These are phyloP conservation scores for Coregonus clupeaformis DNA, from an alignment of 2,113 vertebrate genomes.

Conservation along the genomic window DNA sequence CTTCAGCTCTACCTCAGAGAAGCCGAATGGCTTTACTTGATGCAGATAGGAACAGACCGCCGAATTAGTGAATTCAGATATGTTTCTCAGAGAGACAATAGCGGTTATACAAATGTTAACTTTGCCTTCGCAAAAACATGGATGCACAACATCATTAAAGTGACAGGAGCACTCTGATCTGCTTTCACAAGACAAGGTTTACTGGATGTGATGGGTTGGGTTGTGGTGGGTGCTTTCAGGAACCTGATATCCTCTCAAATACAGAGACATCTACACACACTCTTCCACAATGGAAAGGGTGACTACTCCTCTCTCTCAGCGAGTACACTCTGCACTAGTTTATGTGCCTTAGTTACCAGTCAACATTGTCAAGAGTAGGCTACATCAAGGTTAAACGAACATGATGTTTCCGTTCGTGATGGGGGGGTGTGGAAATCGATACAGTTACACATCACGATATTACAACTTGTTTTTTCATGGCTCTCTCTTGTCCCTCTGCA, in stretches of 20 bases:
- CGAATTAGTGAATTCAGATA: not conserved
- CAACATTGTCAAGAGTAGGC: too few species aligned
- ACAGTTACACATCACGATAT: too few species aligned
- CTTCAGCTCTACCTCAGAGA: not conserved
- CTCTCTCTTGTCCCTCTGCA: too few species aligned
- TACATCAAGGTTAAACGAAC: not conserved
- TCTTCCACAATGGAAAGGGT: not conserved
- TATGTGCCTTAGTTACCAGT: too few species aligned
- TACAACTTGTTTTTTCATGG: too few species aligned
- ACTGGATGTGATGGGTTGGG: not conserved
- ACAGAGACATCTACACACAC: not conserved
- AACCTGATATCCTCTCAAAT: not conserved
- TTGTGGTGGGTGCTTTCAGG: not conserved
- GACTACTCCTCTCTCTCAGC: not conserved
- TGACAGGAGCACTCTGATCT: slow-evolving; percentile 12
- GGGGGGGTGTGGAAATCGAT: too few species aligned
- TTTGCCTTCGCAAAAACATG: not conserved
- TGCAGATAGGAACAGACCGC: not conserved
- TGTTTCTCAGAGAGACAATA: not conserved
- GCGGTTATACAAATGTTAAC: not conserved
- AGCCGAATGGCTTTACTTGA: not conserved
- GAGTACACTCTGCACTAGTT: not conserved
- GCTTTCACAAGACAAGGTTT: slow-evolving; percentile 10
- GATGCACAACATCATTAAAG: not conserved
- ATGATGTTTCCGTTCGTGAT: too few species aligned